Conservation (phyloP, 1,140 invertebrate genomes). For the Drosophila subpulchrella region DNA sequence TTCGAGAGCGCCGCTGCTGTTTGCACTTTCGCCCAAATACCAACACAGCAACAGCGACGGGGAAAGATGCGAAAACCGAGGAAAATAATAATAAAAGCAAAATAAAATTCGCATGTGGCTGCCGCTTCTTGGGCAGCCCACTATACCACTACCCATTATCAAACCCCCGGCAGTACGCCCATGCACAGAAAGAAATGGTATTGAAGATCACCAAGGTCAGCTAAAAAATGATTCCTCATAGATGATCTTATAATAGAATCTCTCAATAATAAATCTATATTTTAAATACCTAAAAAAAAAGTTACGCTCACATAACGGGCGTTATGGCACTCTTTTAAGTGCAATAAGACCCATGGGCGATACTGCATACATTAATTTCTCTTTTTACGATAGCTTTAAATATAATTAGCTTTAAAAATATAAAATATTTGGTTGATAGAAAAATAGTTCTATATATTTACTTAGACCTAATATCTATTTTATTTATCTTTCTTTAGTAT, state of each 20-base stretch:
- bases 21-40: conserved; percentile 59
- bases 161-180: neutral
- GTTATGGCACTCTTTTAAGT: too few relatives aligned
- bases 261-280: too few relatives aligned
- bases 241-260: neutral
- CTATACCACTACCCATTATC: neutral
- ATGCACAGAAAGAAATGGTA: conserved; percentile 15
- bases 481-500: neutral
- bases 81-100: conserved; percentile 24
- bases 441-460: too few relatives aligned
- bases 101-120: conserved; percentile 42
- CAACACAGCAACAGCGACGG: conserved; percentile 1
- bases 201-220: neutral
- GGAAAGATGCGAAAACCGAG: conserved; percentile 23
- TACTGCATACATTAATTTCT: too few relatives aligned
- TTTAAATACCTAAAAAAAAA: too few relatives aligned
- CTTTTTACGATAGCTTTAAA: too few relatives aligned
- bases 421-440: too few relatives aligned
- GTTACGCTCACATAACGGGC: too few relatives aligned
- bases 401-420: too few relatives aligned
- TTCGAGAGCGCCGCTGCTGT: conserved; percentile 46
- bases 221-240: neutral
- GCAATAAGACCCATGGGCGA: too few relatives aligned
- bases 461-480: too few relatives aligned
- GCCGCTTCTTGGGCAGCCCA: conserved; percentile 1